Percentiles rank a stretch among this genome's conserved stretches.
These are phyloP conservation scores for Tridacna gigas DNA, from an alignment of 2,888 invertebrate genomes.

Conservation along the genomic window DNA sequence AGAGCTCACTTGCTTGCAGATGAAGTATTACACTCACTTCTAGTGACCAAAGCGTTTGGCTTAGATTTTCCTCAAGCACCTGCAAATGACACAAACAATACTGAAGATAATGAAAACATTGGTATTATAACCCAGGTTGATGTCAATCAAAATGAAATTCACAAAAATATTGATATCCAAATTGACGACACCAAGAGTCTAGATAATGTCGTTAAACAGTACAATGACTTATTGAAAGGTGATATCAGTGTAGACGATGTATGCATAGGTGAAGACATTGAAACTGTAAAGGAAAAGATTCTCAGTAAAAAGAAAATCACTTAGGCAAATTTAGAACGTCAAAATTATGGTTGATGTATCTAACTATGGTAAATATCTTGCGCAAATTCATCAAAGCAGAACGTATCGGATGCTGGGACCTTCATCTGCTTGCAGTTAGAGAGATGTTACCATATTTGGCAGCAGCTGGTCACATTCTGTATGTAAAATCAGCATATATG, in stretches of 20 bases:
- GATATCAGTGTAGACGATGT: no score
- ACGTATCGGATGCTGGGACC: constrained; percentile 52
- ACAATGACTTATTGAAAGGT: no score
- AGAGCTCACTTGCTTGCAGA: constrained; percentile 59
- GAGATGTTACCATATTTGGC: constrained; percentile 49
- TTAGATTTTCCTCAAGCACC: background rate
- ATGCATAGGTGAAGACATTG: no score
- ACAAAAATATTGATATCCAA: background rate
- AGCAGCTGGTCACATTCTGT: constrained; percentile 35
- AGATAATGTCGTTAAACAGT: background rate
- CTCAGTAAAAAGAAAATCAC: no score
- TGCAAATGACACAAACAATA: background rate
- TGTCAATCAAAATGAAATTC: constrained; percentile 26
- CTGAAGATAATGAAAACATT: background rate
- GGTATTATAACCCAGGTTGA: no score
- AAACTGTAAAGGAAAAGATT: no score
- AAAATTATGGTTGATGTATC: background rate
- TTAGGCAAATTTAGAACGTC: no score
- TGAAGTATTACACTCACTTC: background rate
- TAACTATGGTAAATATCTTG: background rate
- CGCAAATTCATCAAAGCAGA: constrained; percentile 63
- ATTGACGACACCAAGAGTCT: background rate
- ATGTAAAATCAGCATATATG: constrained; percentile 26
- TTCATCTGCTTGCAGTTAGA: constrained; percentile 33
- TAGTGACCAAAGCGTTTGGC: background rate